Conservation (phyloP, 2,888 invertebrate genomes). For the Ophion ellenae region DNA sequence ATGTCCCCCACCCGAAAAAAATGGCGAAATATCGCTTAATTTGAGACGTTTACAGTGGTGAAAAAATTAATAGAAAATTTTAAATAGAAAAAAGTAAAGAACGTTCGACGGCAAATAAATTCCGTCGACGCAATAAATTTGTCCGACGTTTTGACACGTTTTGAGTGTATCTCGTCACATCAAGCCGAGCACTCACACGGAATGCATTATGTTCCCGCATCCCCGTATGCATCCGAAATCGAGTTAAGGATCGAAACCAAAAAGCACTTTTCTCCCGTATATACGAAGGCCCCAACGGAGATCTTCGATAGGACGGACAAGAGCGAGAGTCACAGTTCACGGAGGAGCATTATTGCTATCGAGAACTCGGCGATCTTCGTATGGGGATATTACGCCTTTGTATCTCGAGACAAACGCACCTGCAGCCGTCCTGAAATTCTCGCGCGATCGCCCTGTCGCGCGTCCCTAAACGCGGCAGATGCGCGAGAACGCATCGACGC, state of each 20-base stretch:
- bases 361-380: constrained; percentile 37
- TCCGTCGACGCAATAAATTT: background rate
- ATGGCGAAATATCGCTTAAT: too few relatives aligned
- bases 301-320: constrained; percentile 68
- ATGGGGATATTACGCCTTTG: constrained; percentile 22
- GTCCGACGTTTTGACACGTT: background rate
- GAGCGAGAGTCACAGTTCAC: constrained; percentile 53
- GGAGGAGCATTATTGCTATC: constrained; percentile 34
- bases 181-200: background rate
- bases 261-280: constrained; percentile 50
- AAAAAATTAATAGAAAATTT: too few relatives aligned
- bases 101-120: background rate
- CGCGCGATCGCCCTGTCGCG: constrained; percentile 56
- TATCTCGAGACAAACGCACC: constrained; percentile 45
- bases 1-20: too few relatives aligned
- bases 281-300: constrained; percentile 53
- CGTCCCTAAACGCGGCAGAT: constrained; percentile 54
- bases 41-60: too few relatives aligned
- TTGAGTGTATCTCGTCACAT: background rate
- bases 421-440: constrained; percentile 39
- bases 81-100: background rate
- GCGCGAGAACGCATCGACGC: constrained; percentile 51
- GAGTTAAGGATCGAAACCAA: constrained; percentile 39
- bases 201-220: constrained; percentile 35
- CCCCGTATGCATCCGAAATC: constrained; percentile 7